phyloP scores from a whole-genome alignment of 35 echinoderm and acorn worm genomes.

The Heliocidaris tuberculata region DNA sequence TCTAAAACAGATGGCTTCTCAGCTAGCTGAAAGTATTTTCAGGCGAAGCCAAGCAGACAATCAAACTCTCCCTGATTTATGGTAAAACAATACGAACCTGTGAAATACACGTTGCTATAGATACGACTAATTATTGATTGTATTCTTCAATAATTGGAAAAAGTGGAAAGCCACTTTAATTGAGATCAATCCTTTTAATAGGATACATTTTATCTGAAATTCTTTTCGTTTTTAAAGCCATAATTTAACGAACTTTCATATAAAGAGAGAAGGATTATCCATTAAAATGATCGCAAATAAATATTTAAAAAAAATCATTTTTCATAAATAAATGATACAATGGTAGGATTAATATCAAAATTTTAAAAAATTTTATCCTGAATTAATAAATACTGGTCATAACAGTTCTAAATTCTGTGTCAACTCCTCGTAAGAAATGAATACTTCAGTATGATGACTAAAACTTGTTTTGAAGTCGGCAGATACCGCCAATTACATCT shows the following conservation, averaged over 20 bases:
- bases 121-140: background rate
- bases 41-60: background rate
- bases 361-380: background rate
- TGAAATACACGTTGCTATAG: background rate
- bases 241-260: no score
- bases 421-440: background rate
- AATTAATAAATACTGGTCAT: background rate
- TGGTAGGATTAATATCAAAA: background rate
- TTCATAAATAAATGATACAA: background rate
- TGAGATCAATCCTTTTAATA: background rate
- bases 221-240: background rate
- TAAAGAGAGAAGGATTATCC: background rate
- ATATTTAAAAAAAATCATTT: background rate
- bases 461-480: background rate
- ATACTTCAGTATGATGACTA: background rate
- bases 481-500: background rate
- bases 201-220: background rate
- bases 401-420: background rate
- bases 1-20: slow-evolving; percentile 20
- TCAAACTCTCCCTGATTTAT: background rate
- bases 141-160: background rate
- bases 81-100: background rate
- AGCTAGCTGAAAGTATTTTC: background rate
- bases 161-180: background rate
- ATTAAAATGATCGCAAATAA: background rate